phyloP scores from a whole-genome alignment of 2,888 invertebrate genomes.

The Linnaemya vulpina region DNA sequence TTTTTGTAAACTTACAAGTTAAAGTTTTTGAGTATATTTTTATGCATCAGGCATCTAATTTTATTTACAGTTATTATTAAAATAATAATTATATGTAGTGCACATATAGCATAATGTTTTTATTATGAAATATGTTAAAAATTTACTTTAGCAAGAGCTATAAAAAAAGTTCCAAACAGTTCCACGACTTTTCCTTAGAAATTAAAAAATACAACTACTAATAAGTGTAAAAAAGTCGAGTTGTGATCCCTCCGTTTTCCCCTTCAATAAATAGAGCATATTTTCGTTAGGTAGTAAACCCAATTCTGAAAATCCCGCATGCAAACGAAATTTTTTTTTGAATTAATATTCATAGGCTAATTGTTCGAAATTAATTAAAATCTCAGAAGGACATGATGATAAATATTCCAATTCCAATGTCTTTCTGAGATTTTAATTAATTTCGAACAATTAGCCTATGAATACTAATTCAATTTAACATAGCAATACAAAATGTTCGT shows the following conservation, averaged over 20 bases:
- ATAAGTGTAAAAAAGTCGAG: neutral
- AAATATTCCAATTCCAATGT: no score
- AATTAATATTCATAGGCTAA: no score
- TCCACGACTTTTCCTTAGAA: neutral
- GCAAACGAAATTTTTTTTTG: neutral
- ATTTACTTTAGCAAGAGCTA: neutral
- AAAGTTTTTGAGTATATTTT: neutral
- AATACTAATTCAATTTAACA: no score
- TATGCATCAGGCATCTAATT: neutral
- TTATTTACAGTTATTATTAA: no score
- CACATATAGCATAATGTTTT: neutral
- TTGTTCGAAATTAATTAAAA: no score
- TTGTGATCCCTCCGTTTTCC: neutral
- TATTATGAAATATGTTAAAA: neutral
- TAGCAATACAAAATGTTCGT: no score
- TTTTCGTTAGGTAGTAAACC: conserved; percentile 4
- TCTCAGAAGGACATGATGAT: no score
- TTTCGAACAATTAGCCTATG: no score
- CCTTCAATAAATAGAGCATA: conserved; percentile 13
- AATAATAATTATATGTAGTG: conserved; percentile 2
- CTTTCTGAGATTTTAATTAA: no score
- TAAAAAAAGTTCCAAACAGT: neutral
- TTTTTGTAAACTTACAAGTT: neutral
- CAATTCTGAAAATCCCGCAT: conserved; percentile 1
- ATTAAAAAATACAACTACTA: conserved; percentile 5